Conservation (phyloP, 2,797 vertebrate genomes). For the Scolopax bukidnonensis region DNA sequence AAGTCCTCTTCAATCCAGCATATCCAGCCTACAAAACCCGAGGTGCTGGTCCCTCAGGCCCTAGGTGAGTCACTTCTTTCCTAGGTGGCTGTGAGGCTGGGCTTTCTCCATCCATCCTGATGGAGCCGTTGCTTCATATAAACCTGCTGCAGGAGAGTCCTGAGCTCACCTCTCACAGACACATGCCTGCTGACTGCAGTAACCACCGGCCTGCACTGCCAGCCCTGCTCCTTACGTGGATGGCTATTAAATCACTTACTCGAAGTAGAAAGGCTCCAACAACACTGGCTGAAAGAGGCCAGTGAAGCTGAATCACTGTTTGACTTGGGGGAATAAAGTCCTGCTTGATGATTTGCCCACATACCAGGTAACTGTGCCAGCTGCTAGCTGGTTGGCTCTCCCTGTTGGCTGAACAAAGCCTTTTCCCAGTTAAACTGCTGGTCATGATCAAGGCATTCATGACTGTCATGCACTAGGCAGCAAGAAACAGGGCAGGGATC, state of each 20-base stretch:
- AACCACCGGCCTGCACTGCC: background rate
- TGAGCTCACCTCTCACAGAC: background rate
- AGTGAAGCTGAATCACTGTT: slow-evolving; percentile 32
- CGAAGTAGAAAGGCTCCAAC: slow-evolving; percentile 13
- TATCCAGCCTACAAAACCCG: background rate
- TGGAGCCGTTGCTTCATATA: background rate
- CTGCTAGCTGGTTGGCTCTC: background rate
- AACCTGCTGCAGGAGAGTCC: background rate
- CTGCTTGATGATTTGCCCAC: background rate
- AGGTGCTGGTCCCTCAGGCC: background rate
- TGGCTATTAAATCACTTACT: background rate
- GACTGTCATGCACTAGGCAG: background rate
- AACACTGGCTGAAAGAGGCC: slow-evolving; percentile 11
- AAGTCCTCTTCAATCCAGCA: background rate
- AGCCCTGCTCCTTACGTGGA: background rate
- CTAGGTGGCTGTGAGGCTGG: background rate
- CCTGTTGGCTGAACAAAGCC: background rate
- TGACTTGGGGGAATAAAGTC: slow-evolving; percentile 7
- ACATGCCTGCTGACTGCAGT: background rate
- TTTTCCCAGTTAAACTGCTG: background rate
- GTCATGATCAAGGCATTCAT: background rate
- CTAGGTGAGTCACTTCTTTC: background rate
- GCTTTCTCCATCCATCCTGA: background rate
- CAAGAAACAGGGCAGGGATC: background rate
- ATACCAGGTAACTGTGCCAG: background rate